Base-by-base conservation (phyloP, 1,140 invertebrate species). In the Conopomorpha cramerella region DNA sequence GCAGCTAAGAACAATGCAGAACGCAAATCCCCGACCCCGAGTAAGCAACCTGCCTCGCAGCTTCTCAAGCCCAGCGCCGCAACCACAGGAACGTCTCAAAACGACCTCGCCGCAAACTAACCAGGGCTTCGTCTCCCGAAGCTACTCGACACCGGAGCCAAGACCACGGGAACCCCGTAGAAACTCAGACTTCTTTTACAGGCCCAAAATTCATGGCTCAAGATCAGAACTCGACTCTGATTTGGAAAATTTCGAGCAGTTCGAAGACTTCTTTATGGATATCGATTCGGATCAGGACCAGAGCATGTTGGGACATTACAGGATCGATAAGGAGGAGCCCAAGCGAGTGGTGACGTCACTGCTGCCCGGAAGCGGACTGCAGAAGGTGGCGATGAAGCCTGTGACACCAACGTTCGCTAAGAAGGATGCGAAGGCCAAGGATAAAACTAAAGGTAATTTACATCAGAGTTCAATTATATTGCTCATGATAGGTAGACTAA, bases 151-250 rank as follows among this genome's bases (percentile, higher is more conserved):
- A 0, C 71, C 66, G 2, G 71, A 76, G 36, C 46, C 52, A 4
- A 70, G 71, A 38, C 45, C 49, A 15, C 29, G 45, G 6, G 56
- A 51, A 12, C 55, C 46, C 30, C 55, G 55, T 30, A 39, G 49
- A 8, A 64, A 60, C 43, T 60, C 60, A 1, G 58, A 71, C 35
- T 55, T 49, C 0, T 60, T 60, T 37, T 60, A 56, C 41, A 40
- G 46, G 27, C 50, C 66, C 2, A 68, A 62, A 38, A 41, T 46
- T 6, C 56, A 63, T 6, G 55, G 52, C 3, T 71, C 68, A 2
- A 57, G 53, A 45, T 56, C 48, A 16, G 71, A 76, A 41, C 30
- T 71, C 11, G 71, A 76, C 32, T 70, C 66, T n/a, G 71, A 76
- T 51, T 49, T 64, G 7, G 70, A 74, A 11, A 64, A 62, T 32